Evolutionary conservation across 2,888 invertebrate genomes (phyloP).

Genomic region (Cantharis flavilabris): DNA sequence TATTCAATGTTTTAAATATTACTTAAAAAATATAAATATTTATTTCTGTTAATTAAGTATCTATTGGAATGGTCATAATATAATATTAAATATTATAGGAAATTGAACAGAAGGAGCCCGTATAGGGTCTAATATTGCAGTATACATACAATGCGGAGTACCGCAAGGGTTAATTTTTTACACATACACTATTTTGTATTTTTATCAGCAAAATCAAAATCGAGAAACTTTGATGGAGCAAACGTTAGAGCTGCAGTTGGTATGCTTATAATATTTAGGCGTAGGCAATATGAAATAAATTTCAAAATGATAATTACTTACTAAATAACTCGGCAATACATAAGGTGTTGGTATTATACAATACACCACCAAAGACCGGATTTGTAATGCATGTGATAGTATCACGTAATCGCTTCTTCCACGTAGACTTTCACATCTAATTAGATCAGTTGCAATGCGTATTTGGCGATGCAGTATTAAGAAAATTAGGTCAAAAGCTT

Average conservation of each 20-base stretch:
- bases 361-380: conserved; percentile 3
- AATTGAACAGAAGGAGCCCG: no score
- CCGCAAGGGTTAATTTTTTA: neutral
- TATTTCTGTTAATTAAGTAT: no score
- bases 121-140: no score
- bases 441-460: conserved; percentile 17
- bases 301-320: neutral
- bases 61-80: no score
- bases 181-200: neutral
- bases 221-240: no score
- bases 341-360: conserved; percentile 2
- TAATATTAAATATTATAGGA: no score
- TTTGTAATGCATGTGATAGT: conserved; percentile 9
- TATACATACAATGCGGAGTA: neutral
- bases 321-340: neutral
- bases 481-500: conserved; percentile 4
- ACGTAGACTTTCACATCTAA: conserved; percentile 27
- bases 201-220: neutral
- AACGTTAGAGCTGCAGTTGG: neutral
- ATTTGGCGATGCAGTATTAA: conserved; percentile 18
- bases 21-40: no score
- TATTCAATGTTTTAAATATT: neutral
- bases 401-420: conserved; percentile 20
- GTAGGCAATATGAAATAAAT: neutral
- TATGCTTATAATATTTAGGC: neutral